These are phyloP conservation scores for Arctopsyche grandis DNA, from an alignment of 1,140 invertebrate species.

Conservation along the genomic window DNA sequence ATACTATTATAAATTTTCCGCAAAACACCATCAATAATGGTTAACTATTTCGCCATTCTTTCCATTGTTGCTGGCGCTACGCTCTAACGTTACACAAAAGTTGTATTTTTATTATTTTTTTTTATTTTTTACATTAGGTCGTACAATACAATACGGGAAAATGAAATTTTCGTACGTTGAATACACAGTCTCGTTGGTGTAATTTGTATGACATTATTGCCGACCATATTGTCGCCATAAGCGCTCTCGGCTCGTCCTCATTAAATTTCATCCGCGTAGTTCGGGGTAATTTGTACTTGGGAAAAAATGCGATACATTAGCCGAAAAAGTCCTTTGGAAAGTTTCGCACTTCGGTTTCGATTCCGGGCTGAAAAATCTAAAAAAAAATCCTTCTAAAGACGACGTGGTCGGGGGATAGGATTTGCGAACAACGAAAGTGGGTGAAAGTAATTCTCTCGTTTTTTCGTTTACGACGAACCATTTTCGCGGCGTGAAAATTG, in stretches of 20 bases:
- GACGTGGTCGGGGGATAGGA: not conserved
- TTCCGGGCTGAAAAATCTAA: not conserved
- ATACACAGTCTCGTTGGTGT: slow-evolving; percentile 14
- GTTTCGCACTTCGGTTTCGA: not conserved
- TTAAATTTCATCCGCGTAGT: slow-evolving; percentile 15
- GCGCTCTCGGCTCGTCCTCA: not conserved
- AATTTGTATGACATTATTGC: slow-evolving; percentile 18
- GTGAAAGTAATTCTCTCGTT: slow-evolving; percentile 7
- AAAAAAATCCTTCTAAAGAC: not conserved
- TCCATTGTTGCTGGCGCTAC: not conserved
- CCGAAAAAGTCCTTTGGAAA: not conserved
- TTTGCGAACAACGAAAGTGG: slow-evolving; percentile 4
- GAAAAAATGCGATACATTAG: no score
- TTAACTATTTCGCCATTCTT: slow-evolving; percentile 14
- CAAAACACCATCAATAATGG: slow-evolving; percentile 17
- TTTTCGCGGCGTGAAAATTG: slow-evolving; percentile 18
- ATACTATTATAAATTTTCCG: slow-evolving; percentile 1
- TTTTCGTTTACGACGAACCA: not conserved
- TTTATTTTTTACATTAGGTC: not conserved
- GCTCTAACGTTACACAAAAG: not conserved
- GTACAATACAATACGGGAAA: not conserved
- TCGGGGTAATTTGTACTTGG: no score
- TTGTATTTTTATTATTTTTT: not conserved
- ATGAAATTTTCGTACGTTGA: not conserved
- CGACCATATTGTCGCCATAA: not conserved